Base-by-base conservation (phyloP, 2,113 vertebrate genomes). In the Neolamprologus sp. region DNA sequence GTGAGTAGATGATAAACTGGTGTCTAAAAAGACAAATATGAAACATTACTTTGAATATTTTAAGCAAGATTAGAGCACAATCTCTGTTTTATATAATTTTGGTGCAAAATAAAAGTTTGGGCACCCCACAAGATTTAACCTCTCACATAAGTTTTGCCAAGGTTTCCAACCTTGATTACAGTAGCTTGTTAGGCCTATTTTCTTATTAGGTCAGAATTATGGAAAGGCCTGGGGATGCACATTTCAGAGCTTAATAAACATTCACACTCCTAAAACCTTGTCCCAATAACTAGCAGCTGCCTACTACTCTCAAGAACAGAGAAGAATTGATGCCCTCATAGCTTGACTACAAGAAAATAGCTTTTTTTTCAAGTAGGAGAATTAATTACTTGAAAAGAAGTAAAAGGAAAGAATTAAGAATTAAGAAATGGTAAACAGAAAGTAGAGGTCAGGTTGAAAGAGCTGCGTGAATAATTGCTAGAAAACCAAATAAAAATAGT, bases 1-100 rank as follows among this genome's bases (percentile, higher is more conserved):
- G 12, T 26, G 9, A 73, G 21, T 47, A 47, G 9, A 47, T 26
- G 6, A 19, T 75, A 28, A 75, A 47, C 14, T 7, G 9, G 0
- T 75, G 40, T 14, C 14, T 17, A 31, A 54, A 73, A 28, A 26
- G 35, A 19, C 26, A 31, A 31, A 45, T 42, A 31, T 81, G n/a
- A 55, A 53, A 28, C 31, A 37, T 80, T 47, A 19, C 6, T 10
- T 45, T n/a, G 11, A 33, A 63, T 13, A 47, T 33, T 63, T 47
- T 21, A 63, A 49, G 17, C 5, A 63, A 33, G 5, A 47, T 47
- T 8, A 47, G 1, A 8, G 37, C 12, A 5, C 19, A n/a, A 0
- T 60, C 0, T 26, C n/a, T 49, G 16, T 11, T 75, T 75, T 17
- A 45, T 11, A 75, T 12, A 6, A 9, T 60, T 60, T 31, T 60